Conservation (phyloP, 2,797 vertebrate genomes). For the Lithobates sylvaticus region DNA sequence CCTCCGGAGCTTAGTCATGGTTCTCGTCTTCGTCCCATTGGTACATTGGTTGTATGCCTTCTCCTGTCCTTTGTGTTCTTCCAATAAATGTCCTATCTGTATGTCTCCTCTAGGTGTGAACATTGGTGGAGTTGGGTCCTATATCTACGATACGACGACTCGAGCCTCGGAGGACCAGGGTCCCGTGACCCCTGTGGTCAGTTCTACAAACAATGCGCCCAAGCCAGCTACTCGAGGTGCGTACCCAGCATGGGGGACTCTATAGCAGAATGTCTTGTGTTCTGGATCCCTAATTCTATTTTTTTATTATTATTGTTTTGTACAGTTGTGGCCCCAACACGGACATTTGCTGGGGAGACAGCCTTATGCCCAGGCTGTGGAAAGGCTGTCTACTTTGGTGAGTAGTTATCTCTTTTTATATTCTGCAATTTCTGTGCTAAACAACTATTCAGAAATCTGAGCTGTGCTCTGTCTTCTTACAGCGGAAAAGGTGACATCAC, state of each 20-base stretch:
- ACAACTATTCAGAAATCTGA: too few species aligned
- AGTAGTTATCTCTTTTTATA: constrained; percentile 58
- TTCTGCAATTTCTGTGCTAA: too few species aligned
- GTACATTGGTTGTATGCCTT: too few species aligned
- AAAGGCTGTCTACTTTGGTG: constrained; percentile 85
- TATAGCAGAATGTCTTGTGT: too few species aligned
- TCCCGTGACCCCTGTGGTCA: neutral
- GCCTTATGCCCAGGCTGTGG: constrained; percentile 83
- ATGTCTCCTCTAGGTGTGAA: constrained; percentile 80
- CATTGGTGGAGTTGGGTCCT: constrained; percentile 87
- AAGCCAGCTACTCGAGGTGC: neutral
- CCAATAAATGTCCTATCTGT: neutral
- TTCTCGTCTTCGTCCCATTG: too few species aligned
- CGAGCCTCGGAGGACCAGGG: constrained; percentile 40
- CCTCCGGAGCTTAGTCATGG: too few species aligned
- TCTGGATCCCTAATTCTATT: constrained; percentile 51
- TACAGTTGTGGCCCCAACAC: constrained; percentile 61
- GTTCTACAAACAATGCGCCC: neutral
- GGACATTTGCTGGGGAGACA: constrained; percentile 77
- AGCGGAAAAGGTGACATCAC: constrained; percentile 86
- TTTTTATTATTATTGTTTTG: neutral
- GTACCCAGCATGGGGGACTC: neutral
- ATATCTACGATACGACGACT: constrained; percentile 79
- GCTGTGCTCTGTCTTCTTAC: neutral
- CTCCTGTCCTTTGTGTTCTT: constrained; percentile 51